phyloP scores from a whole-genome alignment of 2,113 vertebrate species.

The Dissostichus mawsoni region DNA sequence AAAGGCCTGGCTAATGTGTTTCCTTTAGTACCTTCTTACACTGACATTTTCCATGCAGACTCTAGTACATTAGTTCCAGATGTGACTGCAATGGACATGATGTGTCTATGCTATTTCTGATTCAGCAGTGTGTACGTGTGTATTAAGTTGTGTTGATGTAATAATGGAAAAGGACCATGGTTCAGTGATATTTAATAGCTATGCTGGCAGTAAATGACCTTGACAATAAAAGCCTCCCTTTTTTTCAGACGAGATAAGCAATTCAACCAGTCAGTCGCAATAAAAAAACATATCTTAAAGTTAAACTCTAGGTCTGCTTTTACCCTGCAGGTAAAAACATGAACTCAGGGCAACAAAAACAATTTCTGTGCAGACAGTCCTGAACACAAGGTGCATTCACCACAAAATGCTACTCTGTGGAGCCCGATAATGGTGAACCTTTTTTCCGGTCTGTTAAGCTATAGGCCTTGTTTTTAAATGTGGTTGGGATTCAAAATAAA shows the following conservation, averaged over 20 bases:
- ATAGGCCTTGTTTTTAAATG: not conserved
- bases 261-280: constrained; percentile 50
- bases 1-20: constrained; percentile 4
- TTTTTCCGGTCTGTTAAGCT: not conserved
- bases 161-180: constrained; percentile 11
- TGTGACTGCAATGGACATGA: constrained; percentile 6
- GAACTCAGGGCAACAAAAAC: constrained; percentile 29
- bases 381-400: constrained; percentile 12
- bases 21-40: not conserved
- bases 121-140: constrained; percentile 7
- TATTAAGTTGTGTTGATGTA: constrained; percentile 15
- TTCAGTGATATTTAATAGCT: constrained; percentile 56
- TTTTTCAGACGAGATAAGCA: constrained; percentile 42
- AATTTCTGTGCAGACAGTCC: constrained; percentile 25
- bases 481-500: not conserved
- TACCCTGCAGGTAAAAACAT: constrained; percentile 49
- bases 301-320: constrained; percentile 28
- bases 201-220: constrained; percentile 59
- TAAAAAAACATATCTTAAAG: constrained; percentile 37
- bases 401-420: not conserved
- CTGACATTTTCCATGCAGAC: constrained; percentile 37
- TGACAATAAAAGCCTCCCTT: constrained; percentile 52
- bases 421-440: constrained; percentile 9
- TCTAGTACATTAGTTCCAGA: constrained; percentile 8
- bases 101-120: constrained; percentile 6